Base-by-base conservation (phyloP, 2,113 vertebrate species). In the Stegastes partitus region DNA sequence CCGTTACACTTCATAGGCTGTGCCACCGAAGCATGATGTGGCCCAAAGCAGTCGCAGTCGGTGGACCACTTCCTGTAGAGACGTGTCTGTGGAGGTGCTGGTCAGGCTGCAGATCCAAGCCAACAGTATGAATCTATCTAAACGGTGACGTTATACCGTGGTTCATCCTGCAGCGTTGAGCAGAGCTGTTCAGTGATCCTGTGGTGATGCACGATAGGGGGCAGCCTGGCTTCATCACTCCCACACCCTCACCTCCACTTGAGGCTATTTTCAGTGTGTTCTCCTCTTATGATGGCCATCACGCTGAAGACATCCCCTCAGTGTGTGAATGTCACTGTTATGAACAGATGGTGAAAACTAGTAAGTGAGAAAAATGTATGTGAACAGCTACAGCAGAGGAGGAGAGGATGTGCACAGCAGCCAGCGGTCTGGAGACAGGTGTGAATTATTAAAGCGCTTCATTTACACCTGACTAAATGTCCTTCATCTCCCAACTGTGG, bases 391-490 rank as follows among this genome's bases (percentile, higher is more conserved):
- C 31, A 34, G 10, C 31, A 34, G 51, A 45, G 54, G 61, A 67
- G 21, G 21, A 51, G 0, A 26, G 23, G 47, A 23, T 11, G 49
- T 21, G 45, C 54, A 55, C 51, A 26, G 61, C 69, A 67, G 57
- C 45, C 74, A 64, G 47, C 66, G 81, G 62, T 69, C 74, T 74
- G 77, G 31, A 82, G 87, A 87, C 89, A 89, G 80, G 84, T 81
- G 91, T 85, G 90, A 63, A 91, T 73, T 37, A 61, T 56, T 71
- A 82, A 84, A 85, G 91, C 87, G 83, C 86, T 88, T 91, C 68
- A 84, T 89, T 91, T 82, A 87, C 87, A 91, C 89, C 81, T 92
- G 84, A 83, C 79, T 82, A 88, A 90, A 89, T 91, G 93, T 94
- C 87, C 89, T 89, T 91, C 84, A 80, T 58, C 72, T 78, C 39